Base-by-base conservation (phyloP, 2,797 vertebrate species). In the Cetoscarus ocellatus region DNA sequence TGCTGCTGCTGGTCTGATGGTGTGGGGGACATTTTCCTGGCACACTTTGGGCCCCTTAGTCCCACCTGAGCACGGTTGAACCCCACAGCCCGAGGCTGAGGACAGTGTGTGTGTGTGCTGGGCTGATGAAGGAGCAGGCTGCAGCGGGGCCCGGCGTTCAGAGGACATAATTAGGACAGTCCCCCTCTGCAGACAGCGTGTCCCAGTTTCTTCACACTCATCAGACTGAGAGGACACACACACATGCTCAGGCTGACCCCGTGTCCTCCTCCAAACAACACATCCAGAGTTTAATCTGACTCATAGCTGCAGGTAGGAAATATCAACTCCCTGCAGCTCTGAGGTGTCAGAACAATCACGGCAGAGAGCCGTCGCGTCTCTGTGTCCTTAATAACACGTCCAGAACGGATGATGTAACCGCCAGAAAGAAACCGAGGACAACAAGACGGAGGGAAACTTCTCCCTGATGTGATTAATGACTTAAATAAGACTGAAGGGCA, bases 251-350 rank as follows among this genome's bases (percentile, higher is more conserved):
- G 51, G 5, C 40, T 10, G 10, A 42, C 10, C 40, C 45, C 15
- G 10, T 48, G 73, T 76, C 71, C 75, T 48, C 13, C 14, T 78
- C 67, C 73, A 48, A 79, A 74, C 67, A 73, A 54, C 70, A 80
- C 69, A 58, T 13, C 61, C 51, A 61, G 56, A 67, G 57, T 70
- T 70, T 70, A 59, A 82, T 86, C 79, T 82, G 88, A 90, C 77
- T 91, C 89, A 84, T 85, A 72, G 77, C 83, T 88, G 80, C 87
- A 89, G 89, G 90, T 89, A 76, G 70, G 78, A 88, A 82, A 90
- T 75, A 86, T 65, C 77, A 86, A 67, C 79, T 92, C 90, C 87
- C 85, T 81, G 75, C 58, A 85, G 88, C 79, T 79, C 84, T 8
- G 68, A 70, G 69, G 83, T 90, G 90, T 88, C 88, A 87, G 69